Conservation (phyloP, 2,888 invertebrate species). For the Dromius quadrimaculatus region DNA sequence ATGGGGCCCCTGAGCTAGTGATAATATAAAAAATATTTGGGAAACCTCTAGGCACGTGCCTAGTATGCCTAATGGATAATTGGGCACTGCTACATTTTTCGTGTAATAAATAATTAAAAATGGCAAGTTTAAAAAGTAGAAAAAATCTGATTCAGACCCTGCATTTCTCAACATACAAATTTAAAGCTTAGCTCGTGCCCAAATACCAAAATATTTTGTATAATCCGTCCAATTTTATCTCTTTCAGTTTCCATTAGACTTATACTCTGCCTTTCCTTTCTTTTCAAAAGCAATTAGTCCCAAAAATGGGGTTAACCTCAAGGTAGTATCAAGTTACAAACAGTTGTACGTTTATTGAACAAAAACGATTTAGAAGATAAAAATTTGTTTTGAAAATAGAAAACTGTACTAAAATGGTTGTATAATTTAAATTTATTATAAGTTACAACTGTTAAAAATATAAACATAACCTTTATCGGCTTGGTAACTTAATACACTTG, state of each 20-base stretch:
- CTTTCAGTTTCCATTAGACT: neutral
- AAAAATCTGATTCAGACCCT: too few relatives aligned
- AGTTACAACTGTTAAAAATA: too few relatives aligned
- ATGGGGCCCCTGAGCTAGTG: too few relatives aligned
- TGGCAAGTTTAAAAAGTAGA: too few relatives aligned
- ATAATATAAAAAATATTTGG: too few relatives aligned
- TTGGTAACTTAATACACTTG: slow-evolving; percentile 29
- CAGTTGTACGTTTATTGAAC: slow-evolving; percentile 9
- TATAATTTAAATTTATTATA: too few relatives aligned
- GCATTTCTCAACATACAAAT: too few relatives aligned
- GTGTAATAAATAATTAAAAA: too few relatives aligned
- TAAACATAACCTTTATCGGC: too few relatives aligned
- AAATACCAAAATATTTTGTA: neutral
- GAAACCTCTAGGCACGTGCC: too few relatives aligned
- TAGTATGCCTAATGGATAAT: too few relatives aligned
- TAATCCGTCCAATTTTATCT: slow-evolving; percentile 8
- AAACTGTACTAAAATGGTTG: neutral
- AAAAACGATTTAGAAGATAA: slow-evolving; percentile 5
- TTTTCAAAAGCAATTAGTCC: slow-evolving; percentile 1
- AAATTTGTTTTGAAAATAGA: neutral
- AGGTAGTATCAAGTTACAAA: neutral
- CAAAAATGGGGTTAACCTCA: slow-evolving; percentile 11
- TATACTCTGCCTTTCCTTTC: neutral
- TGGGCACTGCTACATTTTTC: too few relatives aligned
- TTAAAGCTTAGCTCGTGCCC: neutral